Evolutionary conservation across 2,888 invertebrate genomes (phyloP).

Genomic region (Drosophila buzzatii): DNA sequence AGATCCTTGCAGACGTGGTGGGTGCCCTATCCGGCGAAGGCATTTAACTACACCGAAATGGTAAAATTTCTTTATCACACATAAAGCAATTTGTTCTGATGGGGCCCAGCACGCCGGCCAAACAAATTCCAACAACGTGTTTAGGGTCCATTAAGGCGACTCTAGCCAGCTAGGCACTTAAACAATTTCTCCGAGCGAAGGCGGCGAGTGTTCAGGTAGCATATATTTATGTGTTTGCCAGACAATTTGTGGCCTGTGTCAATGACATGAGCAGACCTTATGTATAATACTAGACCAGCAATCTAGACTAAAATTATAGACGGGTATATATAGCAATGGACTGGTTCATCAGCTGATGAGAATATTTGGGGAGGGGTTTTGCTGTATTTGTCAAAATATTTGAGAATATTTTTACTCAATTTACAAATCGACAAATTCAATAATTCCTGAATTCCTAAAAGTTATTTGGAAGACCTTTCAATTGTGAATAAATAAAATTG

Average conservation of each 20-base stretch:
- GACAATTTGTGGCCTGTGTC: constrained; percentile 18
- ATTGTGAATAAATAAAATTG: too few species aligned
- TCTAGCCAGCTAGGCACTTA: constrained; percentile 43
- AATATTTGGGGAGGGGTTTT: too few species aligned
- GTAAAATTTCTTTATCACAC: constrained; percentile 65
- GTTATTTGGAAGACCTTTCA: too few species aligned
- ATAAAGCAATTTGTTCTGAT: constrained; percentile 71
- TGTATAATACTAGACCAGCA: background rate
- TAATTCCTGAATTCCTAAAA: too few species aligned
- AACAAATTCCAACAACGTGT: constrained; percentile 70
- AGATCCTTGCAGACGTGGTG: constrained; percentile 43
- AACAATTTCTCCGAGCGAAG: constrained; percentile 28
- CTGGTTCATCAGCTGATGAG: background rate
- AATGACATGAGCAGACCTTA: background rate
- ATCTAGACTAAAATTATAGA: background rate
- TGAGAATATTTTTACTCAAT: too few species aligned
- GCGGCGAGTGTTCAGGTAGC: constrained; percentile 29
- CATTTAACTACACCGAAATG: constrained; percentile 26
- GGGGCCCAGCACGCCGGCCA: constrained; percentile 31
- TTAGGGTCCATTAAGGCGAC: constrained; percentile 72
- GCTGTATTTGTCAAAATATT: too few species aligned
- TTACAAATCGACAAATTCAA: too few species aligned
- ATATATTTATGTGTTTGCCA: constrained; percentile 32
- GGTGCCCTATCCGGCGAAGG: constrained; percentile 21
- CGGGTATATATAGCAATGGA: too few species aligned